Conservation (phyloP, 2,113 vertebrate genomes). For the Chaenocephalus aceratus region DNA sequence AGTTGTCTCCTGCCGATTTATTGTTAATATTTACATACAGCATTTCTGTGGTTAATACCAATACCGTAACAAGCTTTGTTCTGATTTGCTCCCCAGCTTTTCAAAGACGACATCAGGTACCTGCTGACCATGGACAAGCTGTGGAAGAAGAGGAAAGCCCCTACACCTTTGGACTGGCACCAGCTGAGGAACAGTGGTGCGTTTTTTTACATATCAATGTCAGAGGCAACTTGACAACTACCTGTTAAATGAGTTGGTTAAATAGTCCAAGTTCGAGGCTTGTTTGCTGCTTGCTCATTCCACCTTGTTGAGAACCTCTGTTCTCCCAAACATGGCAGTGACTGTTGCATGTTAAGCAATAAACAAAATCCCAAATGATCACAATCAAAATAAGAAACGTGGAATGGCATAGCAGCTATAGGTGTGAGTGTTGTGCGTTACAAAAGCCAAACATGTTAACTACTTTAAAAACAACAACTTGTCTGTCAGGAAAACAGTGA, state of each 20-base stretch:
- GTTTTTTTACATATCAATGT: neutral
- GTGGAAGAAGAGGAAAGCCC: conserved; percentile 98
- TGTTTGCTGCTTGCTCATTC: neutral
- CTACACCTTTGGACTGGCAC: conserved; percentile 93
- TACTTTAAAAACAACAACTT: too few species aligned
- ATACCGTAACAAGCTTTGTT: neutral
- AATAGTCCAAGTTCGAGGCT: too few species aligned
- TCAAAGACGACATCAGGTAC: conserved; percentile 98
- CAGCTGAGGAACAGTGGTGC: conserved; percentile 90
- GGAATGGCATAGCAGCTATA: neutral
- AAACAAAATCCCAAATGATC: neutral
- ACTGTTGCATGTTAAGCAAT: too few species aligned
- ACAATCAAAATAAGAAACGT: neutral
- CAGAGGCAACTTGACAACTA: neutral
- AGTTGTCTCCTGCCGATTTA: too few species aligned
- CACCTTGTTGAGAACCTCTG: too few species aligned
- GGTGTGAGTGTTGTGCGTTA: neutral
- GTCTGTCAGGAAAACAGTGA: neutral
- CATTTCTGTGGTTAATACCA: too few species aligned
- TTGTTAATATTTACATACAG: too few species aligned
- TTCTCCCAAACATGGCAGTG: neutral
- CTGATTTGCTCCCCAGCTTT: conserved; percentile 86
- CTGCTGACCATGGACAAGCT: conserved; percentile 98
- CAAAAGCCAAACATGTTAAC: neutral
- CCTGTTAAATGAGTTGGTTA: neutral